Conservation (phyloP, 2,797 vertebrate species). For the Myoxocephalus aenaeus region DNA sequence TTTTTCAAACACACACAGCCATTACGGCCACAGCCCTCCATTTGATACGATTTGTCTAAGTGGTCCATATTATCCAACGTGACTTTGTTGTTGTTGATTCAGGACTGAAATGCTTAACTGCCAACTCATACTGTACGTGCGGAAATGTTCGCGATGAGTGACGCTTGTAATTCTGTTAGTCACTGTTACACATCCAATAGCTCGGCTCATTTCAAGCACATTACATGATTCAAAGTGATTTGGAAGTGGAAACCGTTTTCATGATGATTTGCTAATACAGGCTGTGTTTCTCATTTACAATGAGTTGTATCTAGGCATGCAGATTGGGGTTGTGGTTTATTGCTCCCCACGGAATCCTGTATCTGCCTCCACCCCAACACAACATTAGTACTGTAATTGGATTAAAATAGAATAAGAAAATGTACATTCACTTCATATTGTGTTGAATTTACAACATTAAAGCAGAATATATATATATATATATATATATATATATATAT, state of each 20-base stretch:
- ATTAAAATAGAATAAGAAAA: not conserved
- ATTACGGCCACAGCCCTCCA: not conserved
- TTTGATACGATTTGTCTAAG: conserved; percentile 11
- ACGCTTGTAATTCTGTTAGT: conserved; percentile 34
- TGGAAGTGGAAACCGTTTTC: conserved; percentile 13
- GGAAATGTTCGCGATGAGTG: conserved; percentile 39
- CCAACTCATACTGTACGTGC: conserved; percentile 6
- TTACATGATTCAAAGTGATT: conserved; percentile 30
- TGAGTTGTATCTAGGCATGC: not conserved
- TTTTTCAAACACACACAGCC: conserved; percentile 4
- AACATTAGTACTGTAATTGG: not conserved
- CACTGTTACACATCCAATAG: conserved; percentile 44
- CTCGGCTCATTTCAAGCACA: conserved; percentile 22
- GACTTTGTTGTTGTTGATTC: conserved; percentile 31
- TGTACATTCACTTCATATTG: not conserved
- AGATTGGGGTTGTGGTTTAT: not conserved
- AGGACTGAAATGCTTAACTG: conserved; percentile 47
- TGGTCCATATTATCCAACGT: conserved; percentile 9
- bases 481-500: no score
- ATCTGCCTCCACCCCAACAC: not conserved
- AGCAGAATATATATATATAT: not conserved
- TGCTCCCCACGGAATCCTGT: no score
- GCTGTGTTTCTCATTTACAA: not conserved
- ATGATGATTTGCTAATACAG: not conserved
- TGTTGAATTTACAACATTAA: not conserved